Base-by-base conservation (phyloP, 37 sponge, comb jelly and placozoan species). In the Cliona cf. orientalis region DNA sequence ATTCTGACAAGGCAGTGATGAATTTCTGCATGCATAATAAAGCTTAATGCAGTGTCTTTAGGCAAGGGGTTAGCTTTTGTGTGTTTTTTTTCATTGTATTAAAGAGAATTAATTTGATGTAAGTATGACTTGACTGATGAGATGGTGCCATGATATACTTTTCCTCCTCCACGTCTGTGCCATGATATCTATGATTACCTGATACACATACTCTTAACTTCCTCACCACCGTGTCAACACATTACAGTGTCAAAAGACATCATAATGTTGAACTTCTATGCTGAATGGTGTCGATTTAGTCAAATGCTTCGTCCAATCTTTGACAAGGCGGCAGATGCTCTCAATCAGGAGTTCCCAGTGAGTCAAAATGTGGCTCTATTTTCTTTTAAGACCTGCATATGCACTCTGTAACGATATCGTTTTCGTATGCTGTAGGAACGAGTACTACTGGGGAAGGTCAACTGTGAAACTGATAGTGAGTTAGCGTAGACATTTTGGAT, bases 221-320 rank as follows among this genome's bases (percentile, higher is more conserved):
- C n/a, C n/a, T n/a, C n/a, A n/a, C n/a, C n/a, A n/a, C n/a, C n/a
- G n/a, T n/a, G n/a, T n/a, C n/a, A n/a, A n/a, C n/a, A n/a, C n/a
- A n/a, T n/a, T 22, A 33, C 58, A 92, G 93, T 0, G 22, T 35
- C 70, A 19, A 80, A 80, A 3, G 63, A 80, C 0, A 53, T 96
- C 29, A 56, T 93, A 3, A 46, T 93, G 1, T 33, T 96, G 39
- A 93, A 96, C 57, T 96, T 96, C 68, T 96, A 96, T 75, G 97
- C 97, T 37, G 94, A 96, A 57, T 96, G 97, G 97, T 99, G 99
- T 78, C 82, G 97, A 42, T 99, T 89, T 72, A 99, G 99, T 82
- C 93, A 93, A 66, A 77, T 78, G 75, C 86, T 99, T 21, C 94
- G 87, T 59, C 99, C 99, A 6, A 85, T 99, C 42, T 99, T 90